Percentiles rank a stretch among this genome's conserved stretches.
Conservation (phyloP, 1,140 invertebrate genomes). For the Temnothorax longispinosus region DNA sequence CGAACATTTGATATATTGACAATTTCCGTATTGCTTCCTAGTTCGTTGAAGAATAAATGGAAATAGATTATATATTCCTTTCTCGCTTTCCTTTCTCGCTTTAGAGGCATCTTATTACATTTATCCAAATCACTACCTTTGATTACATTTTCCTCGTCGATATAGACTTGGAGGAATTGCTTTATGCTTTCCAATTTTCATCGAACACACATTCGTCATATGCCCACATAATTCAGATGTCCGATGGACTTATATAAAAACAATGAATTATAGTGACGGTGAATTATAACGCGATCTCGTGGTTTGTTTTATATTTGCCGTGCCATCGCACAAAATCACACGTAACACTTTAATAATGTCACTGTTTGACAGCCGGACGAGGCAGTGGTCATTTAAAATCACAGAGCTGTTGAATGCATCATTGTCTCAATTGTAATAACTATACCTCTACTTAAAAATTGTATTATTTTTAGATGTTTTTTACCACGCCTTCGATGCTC, state of each 20-base stretch:
- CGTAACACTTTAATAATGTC: background rate
- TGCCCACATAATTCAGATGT: background rate
- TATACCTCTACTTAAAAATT: too few relatives aligned
- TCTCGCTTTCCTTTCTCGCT: conserved; percentile 17
- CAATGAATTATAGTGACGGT: background rate
- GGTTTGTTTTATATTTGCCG: background rate
- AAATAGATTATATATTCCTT: background rate
- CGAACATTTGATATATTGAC: background rate
- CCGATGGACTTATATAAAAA: background rate
- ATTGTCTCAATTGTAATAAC: too few relatives aligned
- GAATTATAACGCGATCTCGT: background rate
- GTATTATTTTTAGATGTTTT: too few relatives aligned
- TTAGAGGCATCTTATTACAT: background rate
- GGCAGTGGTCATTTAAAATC: too few relatives aligned
- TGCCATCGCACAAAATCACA: background rate
- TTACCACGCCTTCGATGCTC: too few relatives aligned
- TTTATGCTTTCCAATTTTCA: conserved; percentile 3
- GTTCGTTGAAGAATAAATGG: background rate
- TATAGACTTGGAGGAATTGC: background rate
- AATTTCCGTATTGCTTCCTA: conserved; percentile 14
- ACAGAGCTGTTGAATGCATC: too few relatives aligned
- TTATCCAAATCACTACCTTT: conserved; percentile 1
- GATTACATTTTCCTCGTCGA: background rate
- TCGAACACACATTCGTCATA: background rate
- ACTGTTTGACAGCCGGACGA: background rate